Conservation (phyloP, 1,140 invertebrate genomes). For the Amyelois transitella region DNA sequence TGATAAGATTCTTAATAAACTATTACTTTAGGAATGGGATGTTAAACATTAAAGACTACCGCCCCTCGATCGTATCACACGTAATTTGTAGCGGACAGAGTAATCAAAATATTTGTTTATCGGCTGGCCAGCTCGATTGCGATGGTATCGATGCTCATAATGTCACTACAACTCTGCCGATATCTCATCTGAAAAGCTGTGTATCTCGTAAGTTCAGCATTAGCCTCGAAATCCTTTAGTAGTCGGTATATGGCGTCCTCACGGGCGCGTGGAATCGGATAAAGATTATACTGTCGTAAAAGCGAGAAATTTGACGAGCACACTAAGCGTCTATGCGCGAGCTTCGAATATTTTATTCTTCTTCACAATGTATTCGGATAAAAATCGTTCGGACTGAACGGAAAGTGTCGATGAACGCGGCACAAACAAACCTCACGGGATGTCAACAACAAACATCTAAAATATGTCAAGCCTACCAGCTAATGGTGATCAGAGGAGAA, state of each 20-base stretch:
- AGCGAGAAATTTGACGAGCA: conserved; percentile 17
- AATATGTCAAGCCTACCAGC: conserved; percentile 48
- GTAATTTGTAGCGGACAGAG: conserved; percentile 52
- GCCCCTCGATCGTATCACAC: conserved; percentile 37
- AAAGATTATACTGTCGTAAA: conserved; percentile 10
- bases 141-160: conserved; percentile 50
- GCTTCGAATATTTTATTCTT: conserved; percentile 5
- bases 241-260: not conserved
- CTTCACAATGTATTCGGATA: conserved; percentile 8
- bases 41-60: conserved; percentile 2
- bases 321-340: conserved; percentile 1
- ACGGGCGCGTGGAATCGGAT: conserved; percentile 9
- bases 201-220: conserved; percentile 33
- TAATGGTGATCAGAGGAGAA: conserved; percentile 64
- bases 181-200: conserved; percentile 37
- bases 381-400: conserved; percentile 11
- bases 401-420: conserved; percentile 13
- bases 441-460: conserved; percentile 46
- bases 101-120: conserved; percentile 68
- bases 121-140: conserved; percentile 20
- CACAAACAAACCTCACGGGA: conserved; percentile 29
- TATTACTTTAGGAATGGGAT: not conserved
- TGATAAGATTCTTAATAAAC: not conserved
- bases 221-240: conserved; percentile 16
- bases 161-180: conserved; percentile 36